These are phyloP conservation scores for Plagiodera versicolora DNA, from an alignment of 2,888 invertebrate genomes.

Conservation along the genomic window DNA sequence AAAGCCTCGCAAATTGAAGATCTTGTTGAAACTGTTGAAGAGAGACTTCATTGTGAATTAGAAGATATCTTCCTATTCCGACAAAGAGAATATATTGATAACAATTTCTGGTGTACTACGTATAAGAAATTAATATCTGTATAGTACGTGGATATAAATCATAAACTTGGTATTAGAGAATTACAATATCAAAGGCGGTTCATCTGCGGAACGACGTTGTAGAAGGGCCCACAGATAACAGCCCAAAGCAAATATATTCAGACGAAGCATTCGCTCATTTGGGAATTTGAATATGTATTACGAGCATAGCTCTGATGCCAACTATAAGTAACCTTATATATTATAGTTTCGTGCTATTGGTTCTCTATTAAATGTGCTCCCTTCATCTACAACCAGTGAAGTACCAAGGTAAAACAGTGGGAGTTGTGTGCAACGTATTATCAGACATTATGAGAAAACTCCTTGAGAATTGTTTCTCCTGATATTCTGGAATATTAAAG, in stretches of 20 bases:
- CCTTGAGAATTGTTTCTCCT: too few relatives aligned
- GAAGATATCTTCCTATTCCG: constrained; percentile 18
- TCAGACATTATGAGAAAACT: too few relatives aligned
- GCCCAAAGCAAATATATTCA: constrained; percentile 48
- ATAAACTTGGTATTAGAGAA: constrained; percentile 52
- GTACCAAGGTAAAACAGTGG: not conserved
- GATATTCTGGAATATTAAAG: too few relatives aligned
- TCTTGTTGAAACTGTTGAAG: too few relatives aligned
- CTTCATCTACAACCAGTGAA: not conserved
- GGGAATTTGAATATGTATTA: constrained; percentile 54
- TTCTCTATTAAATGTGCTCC: constrained; percentile 39
- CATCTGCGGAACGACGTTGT: constrained; percentile 51
- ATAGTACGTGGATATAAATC: constrained; percentile 51
- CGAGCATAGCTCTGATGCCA: constrained; percentile 46
- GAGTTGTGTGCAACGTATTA: too few relatives aligned
- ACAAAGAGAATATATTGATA: constrained; percentile 37
- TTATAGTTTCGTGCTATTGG: constrained; percentile 48
- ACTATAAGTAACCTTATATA: constrained; percentile 42
- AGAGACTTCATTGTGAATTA: too few relatives aligned
- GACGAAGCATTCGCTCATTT: constrained; percentile 48
- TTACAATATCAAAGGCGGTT: constrained; percentile 55
- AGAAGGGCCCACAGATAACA: constrained; percentile 49
- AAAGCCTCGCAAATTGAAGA: too few relatives aligned
- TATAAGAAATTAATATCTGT: constrained; percentile 40
- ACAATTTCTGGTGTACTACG: constrained; percentile 33